Percentiles rank a stretch among this genome's conserved stretches.
phyloP scores from a whole-genome alignment of 2,113 vertebrate genomes.

The Cryptomyrus ogoouensis region DNA sequence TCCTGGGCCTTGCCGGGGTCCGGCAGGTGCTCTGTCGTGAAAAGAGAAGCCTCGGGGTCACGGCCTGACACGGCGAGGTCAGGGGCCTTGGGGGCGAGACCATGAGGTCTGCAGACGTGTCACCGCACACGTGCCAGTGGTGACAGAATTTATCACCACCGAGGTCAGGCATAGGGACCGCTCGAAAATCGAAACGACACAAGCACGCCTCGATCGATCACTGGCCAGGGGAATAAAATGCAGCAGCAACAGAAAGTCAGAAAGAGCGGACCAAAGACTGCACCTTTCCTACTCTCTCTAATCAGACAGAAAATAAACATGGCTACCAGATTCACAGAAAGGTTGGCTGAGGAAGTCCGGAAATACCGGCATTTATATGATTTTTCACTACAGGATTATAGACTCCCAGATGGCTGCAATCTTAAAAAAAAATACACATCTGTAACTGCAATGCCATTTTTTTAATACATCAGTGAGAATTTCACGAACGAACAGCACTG shows the following conservation, averaged over 20 bases:
- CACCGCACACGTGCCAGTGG: too few relatives aligned
- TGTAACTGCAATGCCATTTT: not conserved
- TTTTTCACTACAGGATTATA: not conserved
- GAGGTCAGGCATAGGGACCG: not conserved
- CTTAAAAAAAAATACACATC: not conserved
- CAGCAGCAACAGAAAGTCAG: not conserved
- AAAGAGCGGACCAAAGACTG: too few relatives aligned
- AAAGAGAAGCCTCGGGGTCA: not conserved
- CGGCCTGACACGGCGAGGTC: not conserved
- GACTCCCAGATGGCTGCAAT: not conserved
- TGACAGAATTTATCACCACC: too few relatives aligned
- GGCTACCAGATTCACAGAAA: too few relatives aligned
- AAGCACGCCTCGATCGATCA: not conserved
- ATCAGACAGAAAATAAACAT: too few relatives aligned
- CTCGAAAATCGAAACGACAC: not conserved
- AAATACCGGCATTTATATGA: not conserved
- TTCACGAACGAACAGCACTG: not conserved
- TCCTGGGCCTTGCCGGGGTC: constrained; percentile 98
- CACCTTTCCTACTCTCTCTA: too few relatives aligned
- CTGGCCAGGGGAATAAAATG: too few relatives aligned
- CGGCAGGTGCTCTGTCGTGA: constrained; percentile 82
- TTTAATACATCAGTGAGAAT: not conserved
- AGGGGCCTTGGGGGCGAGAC: not conserved
- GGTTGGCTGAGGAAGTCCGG: not conserved
- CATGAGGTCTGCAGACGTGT: not conserved